A percentile compares a stretch with the other conserved stretches of the same genome.
phyloP scores from a whole-genome alignment of 2,888 invertebrate species.

The Dimorphilus gyrociliatus region DNA sequence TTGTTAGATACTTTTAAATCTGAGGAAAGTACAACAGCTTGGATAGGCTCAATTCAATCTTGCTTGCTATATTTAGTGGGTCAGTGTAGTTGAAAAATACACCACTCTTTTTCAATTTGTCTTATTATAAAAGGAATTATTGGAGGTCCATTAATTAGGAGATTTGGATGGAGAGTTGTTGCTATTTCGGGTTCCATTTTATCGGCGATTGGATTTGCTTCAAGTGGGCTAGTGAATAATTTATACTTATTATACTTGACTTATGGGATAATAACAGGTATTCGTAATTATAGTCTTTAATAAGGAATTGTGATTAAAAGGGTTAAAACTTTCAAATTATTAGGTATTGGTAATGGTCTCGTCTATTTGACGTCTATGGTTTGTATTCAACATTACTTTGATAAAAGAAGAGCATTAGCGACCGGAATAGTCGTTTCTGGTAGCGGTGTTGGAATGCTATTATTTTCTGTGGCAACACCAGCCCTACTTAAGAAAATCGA shows the following conservation, averaged over 20 bases:
- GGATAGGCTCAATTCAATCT: conserved; percentile 12
- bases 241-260: conserved; percentile 69
- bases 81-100: too few species aligned
- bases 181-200: conserved; percentile 66
- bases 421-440: conserved; percentile 11
- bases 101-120: too few species aligned
- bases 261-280: conserved; percentile 73
- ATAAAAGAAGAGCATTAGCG: conserved; percentile 8
- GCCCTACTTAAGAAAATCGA: too few species aligned
- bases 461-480: too few species aligned
- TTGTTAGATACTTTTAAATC: conserved; percentile 7
- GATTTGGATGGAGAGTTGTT: conserved; percentile 75
- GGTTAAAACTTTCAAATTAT: too few species aligned
- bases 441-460: conserved; percentile 7
- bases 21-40: conserved; percentile 8
- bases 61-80: conserved; percentile 11
- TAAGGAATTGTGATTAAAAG: too few species aligned
- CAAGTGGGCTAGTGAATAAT: conserved; percentile 64
- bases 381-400: conserved; percentile 38
- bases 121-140: too few species aligned
- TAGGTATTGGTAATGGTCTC: conserved; percentile 10
- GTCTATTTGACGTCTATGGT: conserved; percentile 12
- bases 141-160: conserved; percentile 81
- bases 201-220: conserved; percentile 56
- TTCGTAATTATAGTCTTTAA: too few species aligned